Percentiles rank a stretch among this genome's conserved stretches.
Conservation (phyloP, 2,888 invertebrate species). For the Schizaphis graminum region DNA sequence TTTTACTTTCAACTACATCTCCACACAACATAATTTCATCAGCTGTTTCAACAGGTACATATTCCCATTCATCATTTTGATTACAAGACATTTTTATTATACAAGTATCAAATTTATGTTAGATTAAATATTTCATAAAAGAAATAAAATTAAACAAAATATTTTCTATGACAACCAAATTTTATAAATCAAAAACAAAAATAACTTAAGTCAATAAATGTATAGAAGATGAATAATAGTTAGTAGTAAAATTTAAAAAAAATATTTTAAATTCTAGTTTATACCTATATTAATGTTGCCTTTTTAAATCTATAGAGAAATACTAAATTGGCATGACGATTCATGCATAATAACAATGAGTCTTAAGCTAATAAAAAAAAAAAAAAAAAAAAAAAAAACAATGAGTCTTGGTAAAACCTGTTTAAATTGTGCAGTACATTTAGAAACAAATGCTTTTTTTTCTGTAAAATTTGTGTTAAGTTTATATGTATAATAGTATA, state of each 20-base stretch:
- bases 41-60: constrained; percentile 46
- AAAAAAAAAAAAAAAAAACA: too few species aligned
- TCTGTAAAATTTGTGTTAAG: neutral
- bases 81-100: constrained; percentile 9
- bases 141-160: neutral
- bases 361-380: too few species aligned
- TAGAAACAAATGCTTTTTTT: neutral
- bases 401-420: neutral
- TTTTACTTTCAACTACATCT: constrained; percentile 26
- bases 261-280: neutral
- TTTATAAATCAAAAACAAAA: neutral
- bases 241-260: neutral
- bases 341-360: neutral
- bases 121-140: neutral
- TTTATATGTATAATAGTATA: neutral
- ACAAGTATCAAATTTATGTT: neutral
- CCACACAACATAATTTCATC: constrained; percentile 43
- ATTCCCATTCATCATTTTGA: constrained; percentile 15
- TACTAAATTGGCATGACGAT: neutral
- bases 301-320: neutral
- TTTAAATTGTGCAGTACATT: neutral
- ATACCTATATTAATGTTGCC: neutral
- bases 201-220: neutral
- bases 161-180: constrained; percentile 29
- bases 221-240: neutral